Percentiles rank a stretch among this genome's conserved stretches.
Conservation (phyloP, 2,797 vertebrate genomes). For the Channallabes apus region DNA sequence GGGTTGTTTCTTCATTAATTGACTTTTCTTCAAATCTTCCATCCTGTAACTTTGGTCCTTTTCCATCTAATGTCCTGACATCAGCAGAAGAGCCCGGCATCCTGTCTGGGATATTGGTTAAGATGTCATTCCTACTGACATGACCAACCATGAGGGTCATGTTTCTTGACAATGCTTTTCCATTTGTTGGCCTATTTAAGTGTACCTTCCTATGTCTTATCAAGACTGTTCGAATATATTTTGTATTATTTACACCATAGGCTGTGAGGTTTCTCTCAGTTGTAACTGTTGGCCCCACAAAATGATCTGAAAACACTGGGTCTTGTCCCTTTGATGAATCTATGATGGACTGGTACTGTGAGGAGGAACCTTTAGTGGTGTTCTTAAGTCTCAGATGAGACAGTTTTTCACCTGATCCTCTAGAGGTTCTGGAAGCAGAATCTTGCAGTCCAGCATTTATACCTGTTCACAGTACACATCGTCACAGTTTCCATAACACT, state of each 20-base stretch:
- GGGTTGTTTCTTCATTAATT: constrained; percentile 13
- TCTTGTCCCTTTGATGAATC: constrained; percentile 13
- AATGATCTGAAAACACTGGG: not conserved
- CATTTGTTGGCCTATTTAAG: not conserved
- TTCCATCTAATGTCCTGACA: not conserved
- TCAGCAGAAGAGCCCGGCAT: constrained; percentile 51
- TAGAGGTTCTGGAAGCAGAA: not conserved
- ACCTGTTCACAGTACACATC: constrained; percentile 29
- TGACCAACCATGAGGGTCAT: not conserved
- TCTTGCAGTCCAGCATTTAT: constrained; percentile 1
- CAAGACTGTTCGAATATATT: constrained; percentile 49
- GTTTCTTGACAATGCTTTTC: constrained; percentile 5
- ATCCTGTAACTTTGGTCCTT: not conserved
- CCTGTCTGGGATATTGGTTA: constrained; percentile 42
- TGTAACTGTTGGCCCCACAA: constrained; percentile 38
- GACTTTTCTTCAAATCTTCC: constrained; percentile 18
- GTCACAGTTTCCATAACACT: constrained; percentile 19
- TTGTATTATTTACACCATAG: constrained; percentile 41
- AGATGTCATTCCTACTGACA: constrained; percentile 30
- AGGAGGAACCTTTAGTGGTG: constrained; percentile 40
- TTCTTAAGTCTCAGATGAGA: constrained; percentile 6
- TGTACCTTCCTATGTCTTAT: constrained; percentile 26
- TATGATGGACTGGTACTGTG: constrained; percentile 43
- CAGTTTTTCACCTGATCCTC: constrained; percentile 30
- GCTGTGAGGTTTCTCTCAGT: constrained; percentile 48